Conservation (phyloP, 2,797 vertebrate genomes). For the Platyrinchus mystaceus region DNA sequence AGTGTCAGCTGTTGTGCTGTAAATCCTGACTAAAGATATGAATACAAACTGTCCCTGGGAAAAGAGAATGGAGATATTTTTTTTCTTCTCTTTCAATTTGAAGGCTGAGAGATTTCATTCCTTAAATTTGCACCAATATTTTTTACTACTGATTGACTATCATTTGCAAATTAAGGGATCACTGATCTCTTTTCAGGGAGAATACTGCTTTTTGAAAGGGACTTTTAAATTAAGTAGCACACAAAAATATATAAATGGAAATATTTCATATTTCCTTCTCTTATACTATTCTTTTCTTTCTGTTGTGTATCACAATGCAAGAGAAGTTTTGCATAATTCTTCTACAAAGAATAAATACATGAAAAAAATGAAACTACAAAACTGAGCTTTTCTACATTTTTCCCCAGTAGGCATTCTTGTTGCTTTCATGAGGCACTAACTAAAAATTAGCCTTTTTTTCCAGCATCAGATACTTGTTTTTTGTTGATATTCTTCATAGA, state of each 20-base stretch:
- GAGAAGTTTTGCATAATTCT: not conserved
- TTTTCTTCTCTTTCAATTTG: not conserved
- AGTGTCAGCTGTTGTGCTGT: not conserved
- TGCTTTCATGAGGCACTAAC: conserved; percentile 13
- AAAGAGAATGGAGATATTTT: not conserved
- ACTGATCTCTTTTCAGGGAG: not conserved
- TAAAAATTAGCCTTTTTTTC: not conserved
- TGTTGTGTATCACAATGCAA: not conserved
- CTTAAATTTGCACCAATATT: not conserved
- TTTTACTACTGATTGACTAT: not conserved
- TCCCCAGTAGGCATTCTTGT: not conserved
- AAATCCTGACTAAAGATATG: not conserved
- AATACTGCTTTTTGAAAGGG: not conserved
- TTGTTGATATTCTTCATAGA: not conserved
- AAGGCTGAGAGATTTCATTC: not conserved
- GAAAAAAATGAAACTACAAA: not conserved
- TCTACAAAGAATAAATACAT: not conserved
- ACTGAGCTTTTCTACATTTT: not conserved
- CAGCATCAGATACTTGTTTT: not conserved
- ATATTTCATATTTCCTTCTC: not conserved
- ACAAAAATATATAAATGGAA: not conserved
- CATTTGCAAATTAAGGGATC: not conserved
- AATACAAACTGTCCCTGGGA: not conserved
- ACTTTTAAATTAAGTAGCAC: not conserved
- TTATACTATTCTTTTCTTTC: not conserved